phyloP scores from a whole-genome alignment of 2,797 vertebrate species.

The Sebastolobus altivelis region DNA sequence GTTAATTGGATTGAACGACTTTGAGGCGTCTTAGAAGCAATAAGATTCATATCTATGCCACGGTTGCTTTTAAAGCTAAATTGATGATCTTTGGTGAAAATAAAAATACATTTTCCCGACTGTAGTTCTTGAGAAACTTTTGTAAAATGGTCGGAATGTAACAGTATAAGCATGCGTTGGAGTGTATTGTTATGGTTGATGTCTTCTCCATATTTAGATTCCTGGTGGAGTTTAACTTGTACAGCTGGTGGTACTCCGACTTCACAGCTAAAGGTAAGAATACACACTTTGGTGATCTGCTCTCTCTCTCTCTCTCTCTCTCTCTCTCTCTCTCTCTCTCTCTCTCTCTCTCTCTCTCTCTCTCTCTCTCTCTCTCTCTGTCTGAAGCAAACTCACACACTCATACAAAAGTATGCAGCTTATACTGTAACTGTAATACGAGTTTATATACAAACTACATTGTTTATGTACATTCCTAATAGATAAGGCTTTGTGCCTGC shows the following conservation, averaged over 20 bases:
- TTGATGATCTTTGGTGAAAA: neutral
- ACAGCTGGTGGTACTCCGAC: constrained; percentile 97
- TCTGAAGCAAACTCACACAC: neutral
- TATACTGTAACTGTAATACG: neutral
- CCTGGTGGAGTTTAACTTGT: constrained; percentile 98
- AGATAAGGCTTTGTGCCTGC: neutral
- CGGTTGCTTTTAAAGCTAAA: constrained; percentile 6
- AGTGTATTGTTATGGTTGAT: constrained; percentile 19
- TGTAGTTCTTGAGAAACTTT: neutral
- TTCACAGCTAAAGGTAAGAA: constrained; percentile 92
- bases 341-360: too few species aligned
- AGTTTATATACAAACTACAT: neutral
- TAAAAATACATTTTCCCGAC: neutral
- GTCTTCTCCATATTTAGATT: constrained; percentile 86
- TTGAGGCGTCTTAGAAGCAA: neutral
- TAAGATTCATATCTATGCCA: neutral
- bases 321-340: too few species aligned
- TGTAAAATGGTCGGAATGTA: neutral
- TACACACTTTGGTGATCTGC: neutral
- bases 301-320: neutral
- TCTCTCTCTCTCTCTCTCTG: neutral
- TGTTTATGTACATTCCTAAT: neutral
- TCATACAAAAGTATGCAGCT: neutral
- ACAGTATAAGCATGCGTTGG: neutral
- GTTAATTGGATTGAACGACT: neutral